These are phyloP conservation scores for Orthonevra nobilis DNA, from an alignment of 2,888 invertebrate species.

Conservation along the genomic window DNA sequence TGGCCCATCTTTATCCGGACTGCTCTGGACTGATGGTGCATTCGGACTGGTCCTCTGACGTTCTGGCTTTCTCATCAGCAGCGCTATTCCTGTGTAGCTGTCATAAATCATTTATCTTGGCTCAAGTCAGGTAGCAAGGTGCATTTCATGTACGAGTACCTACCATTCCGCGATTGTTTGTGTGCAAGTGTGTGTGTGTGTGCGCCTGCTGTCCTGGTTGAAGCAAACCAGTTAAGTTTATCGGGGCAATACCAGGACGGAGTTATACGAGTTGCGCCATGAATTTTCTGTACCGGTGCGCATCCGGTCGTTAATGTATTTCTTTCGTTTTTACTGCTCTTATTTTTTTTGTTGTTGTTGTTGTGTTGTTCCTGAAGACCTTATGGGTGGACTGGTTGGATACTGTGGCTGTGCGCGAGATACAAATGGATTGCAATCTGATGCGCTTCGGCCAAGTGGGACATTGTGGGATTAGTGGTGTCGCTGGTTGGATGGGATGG, in stretches of 20 bases:
- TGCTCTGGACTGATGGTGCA: background rate
- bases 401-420: conserved; percentile 18
- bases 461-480: conserved; percentile 12
- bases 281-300: conserved; percentile 64
- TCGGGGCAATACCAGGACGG: conserved; percentile 66
- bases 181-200: conserved; percentile 19
- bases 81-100: conserved; percentile 62
- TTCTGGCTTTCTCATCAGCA: conserved; percentile 63
- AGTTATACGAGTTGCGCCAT: conserved; percentile 59
- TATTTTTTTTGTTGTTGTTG: background rate
- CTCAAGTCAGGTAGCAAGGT: conserved; percentile 70
- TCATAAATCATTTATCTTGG: conserved; percentile 66
- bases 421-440: conserved; percentile 26
- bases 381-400: conserved; percentile 53
- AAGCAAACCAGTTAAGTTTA: conserved; percentile 63
- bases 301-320: conserved; percentile 67
- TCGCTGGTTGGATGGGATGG: conserved; percentile 13
- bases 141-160: conserved; percentile 68
- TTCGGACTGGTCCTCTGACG: conserved; percentile 17
- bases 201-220: conserved; percentile 21
- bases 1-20: conserved; percentile 35
- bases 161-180: too few relatives aligned
- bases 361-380: conserved; percentile 30
- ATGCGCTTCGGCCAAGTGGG: conserved; percentile 22
- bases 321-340: background rate